Percentiles rank a stretch among this genome's conserved stretches.
Evolutionary conservation across 2,797 vertebrate genomes (phyloP).

Genomic region (Poecilia velifera): DNA sequence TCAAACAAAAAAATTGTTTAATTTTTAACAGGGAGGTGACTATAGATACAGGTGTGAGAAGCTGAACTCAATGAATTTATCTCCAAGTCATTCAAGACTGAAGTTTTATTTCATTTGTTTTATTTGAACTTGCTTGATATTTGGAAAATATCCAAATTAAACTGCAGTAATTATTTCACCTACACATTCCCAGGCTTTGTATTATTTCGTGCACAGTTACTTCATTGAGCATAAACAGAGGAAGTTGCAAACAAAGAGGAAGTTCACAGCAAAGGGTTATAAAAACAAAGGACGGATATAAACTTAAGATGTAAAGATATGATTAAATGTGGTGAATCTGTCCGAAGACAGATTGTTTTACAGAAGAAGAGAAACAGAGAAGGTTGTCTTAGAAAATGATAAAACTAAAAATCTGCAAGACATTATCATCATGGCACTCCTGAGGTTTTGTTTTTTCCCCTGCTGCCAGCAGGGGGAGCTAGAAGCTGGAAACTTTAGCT

Average conservation of each 20-base stretch:
- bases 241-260: not conserved
- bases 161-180: not conserved
- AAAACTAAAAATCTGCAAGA: not conserved
- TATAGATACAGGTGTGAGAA: not conserved
- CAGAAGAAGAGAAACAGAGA: not conserved
- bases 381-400: not conserved
- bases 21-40: not conserved
- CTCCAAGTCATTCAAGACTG: not conserved
- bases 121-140: not conserved
- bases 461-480: constrained; percentile 64
- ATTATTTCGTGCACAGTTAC: not conserved
- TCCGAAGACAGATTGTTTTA: not conserved
- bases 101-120: not conserved
- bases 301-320: not conserved
- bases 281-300: not conserved
- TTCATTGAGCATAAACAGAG: not conserved
- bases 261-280: not conserved
- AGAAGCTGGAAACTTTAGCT: constrained; percentile 49
- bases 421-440: constrained; percentile 6
- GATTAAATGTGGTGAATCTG: not conserved
- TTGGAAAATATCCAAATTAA: not conserved
- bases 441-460: constrained; percentile 6
- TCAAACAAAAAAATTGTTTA: not conserved
- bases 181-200: not conserved
- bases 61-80: not conserved